Percentiles rank a stretch among this genome's conserved stretches.
These are phyloP conservation scores for Rhynchotus rufescens DNA, from an alignment of 2,797 vertebrate species.

Conservation along the genomic window DNA sequence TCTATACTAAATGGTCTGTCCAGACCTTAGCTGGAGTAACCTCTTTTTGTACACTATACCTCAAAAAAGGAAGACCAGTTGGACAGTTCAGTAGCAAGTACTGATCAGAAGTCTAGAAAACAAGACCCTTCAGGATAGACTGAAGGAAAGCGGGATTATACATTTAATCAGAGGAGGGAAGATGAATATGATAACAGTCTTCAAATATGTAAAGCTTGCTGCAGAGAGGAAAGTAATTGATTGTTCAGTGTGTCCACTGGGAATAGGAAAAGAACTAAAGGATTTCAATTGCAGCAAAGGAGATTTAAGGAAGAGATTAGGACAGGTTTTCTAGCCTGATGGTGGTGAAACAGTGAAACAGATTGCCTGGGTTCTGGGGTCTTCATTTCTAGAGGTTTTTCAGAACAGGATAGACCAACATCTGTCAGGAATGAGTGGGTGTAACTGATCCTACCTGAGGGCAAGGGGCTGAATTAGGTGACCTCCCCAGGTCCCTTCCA, in stretches of 20 bases:
- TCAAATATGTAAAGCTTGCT: conserved; percentile 2
- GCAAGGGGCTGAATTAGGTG: conserved; percentile 48
- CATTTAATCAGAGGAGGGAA: neutral
- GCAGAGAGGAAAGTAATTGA: conserved; percentile 13
- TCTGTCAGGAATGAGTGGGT: conserved; percentile 59
- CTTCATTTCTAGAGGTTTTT: conserved; percentile 30
- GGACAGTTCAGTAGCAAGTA: neutral
- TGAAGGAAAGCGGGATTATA: neutral
- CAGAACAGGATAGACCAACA: conserved; percentile 49
- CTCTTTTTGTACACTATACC: neutral
- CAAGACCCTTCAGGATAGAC: neutral
- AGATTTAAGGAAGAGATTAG: conserved; percentile 45
- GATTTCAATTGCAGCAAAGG: conserved; percentile 47
- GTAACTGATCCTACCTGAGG: conserved; percentile 65
- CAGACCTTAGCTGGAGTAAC: neutral
- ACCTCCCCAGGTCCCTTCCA: conserved; percentile 38
- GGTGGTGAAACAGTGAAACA: conserved; percentile 15
- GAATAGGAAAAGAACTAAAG: conserved; percentile 53
- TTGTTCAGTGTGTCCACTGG: conserved; percentile 18
- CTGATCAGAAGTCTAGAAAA: conserved; percentile 15
- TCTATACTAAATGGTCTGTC: neutral
- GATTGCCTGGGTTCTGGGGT: conserved; percentile 45
- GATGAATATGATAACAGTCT: neutral
- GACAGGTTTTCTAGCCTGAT: conserved; percentile 39
- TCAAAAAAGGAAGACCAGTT: neutral